Evolutionary conservation across 2,113 vertebrate species (phyloP), one percentile per base, ranked within the genome.

Genomic region (Camarhynchus parvulus): DNA sequence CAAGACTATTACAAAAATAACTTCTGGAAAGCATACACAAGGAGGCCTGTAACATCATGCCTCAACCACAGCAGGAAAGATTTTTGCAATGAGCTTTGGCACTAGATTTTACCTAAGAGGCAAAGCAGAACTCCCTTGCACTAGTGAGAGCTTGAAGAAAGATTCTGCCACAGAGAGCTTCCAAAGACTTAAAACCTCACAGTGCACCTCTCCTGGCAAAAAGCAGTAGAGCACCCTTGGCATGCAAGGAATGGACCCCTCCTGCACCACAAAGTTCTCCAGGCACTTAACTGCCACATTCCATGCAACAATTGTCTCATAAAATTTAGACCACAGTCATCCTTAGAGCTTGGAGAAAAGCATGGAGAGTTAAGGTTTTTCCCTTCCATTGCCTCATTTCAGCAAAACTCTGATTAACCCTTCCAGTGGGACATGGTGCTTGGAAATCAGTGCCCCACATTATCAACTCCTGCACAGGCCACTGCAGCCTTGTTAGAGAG

Each of bases 401-500:
- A 83, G 16, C 12, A 42, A 19, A 87, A 82, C 6, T 33, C 27
- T 7, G n/a, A 72, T 62, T 37, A 72, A 79, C 5, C 7, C 12
- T 62, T 62, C 11, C 42, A 76, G 33, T 5, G 5, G 30, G 53
- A 83, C 23, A 10, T 0, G 1, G 3, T 10, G 33, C 25, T n/a
- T n/a, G 10, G 37, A 61, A 73, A 56, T 35, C 35, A 42, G 16
- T 22, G 30, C 1, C 9, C 13, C 0, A 0, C 42, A 18, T 30
- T 15, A 75, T 7, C 9, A 44, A 28, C 16, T 44, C 37, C 41
- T 46, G 17, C 1, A 2, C 30, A 35, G 35, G 41, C 11, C 12
- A 12, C 2, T 19, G 21, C 13, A 6, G 41, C 14, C 24, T 41
- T 5, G 13, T 3, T 9, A 22, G 52, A 79, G 10, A 0, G 0